These are phyloP conservation scores for Chelonus formosanus DNA, from an alignment of 2,888 invertebrate species.

Conservation along the genomic window DNA sequence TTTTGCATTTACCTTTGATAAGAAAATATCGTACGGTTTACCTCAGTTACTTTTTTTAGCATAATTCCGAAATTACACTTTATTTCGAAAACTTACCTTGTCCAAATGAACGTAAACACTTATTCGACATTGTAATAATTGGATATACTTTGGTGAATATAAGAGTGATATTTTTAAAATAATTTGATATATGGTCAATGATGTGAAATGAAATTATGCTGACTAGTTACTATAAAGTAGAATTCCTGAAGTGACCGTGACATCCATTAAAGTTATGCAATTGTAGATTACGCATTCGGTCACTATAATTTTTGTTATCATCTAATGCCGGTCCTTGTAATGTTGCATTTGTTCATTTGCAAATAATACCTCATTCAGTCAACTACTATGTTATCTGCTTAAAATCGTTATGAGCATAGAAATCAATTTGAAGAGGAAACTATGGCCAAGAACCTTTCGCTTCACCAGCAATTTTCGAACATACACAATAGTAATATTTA, in stretches of 20 bases:
- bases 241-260: slow-evolving; percentile 14
- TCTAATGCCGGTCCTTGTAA: slow-evolving; percentile 16
- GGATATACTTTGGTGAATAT: background rate
- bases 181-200: too few relatives aligned
- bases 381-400: slow-evolving; percentile 10
- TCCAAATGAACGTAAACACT: too few relatives aligned
- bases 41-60: too few relatives aligned
- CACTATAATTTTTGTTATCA: slow-evolving; percentile 27
- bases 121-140: too few relatives aligned
- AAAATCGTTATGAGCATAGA: slow-evolving; percentile 16
- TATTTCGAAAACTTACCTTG: too few relatives aligned
- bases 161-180: background rate
- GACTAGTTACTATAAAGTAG: slow-evolving; percentile 4
- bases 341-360: slow-evolving; percentile 3
- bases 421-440: background rate
- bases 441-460: background rate
- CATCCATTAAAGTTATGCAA: slow-evolving; percentile 21
- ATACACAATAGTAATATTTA: background rate
- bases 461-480: background rate
- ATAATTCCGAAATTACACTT: too few relatives aligned
- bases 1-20: too few relatives aligned
- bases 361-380: slow-evolving; percentile 14
- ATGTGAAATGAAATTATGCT: too few relatives aligned
- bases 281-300: slow-evolving; percentile 19
- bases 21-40: too few relatives aligned